Conservation (phyloP, 1,140 invertebrate species). For the Diabrotica virgifera region DNA sequence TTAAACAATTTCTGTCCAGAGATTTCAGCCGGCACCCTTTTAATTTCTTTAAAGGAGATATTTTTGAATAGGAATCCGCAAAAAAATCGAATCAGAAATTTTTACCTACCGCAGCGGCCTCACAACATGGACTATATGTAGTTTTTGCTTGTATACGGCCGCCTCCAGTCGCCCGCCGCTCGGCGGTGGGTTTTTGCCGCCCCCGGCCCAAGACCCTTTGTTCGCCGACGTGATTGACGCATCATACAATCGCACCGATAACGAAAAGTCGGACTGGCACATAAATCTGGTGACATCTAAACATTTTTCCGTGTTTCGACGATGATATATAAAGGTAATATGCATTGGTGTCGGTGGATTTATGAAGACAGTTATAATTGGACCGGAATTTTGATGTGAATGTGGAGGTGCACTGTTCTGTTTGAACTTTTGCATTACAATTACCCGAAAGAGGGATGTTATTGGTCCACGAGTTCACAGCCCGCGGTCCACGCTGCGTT, state of each 20-base stretch:
- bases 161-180: too few species aligned
- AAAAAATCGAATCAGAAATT: too few species aligned
- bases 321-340: slow-evolving; percentile 16
- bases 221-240: slow-evolving; percentile 10
- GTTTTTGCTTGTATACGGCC: too few species aligned
- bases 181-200: not conserved
- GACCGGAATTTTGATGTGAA: not conserved
- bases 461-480: too few species aligned
- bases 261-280: slow-evolving; percentile 13
- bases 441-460: not conserved
- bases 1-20: too few species aligned
- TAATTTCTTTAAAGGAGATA: too few species aligned
- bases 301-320: slow-evolving; percentile 14
- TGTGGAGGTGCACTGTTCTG: too few species aligned
- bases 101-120: too few species aligned
- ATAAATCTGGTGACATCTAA: slow-evolving; percentile 15
- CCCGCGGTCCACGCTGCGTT: too few species aligned
- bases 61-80: too few species aligned
- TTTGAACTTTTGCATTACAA: not conserved
- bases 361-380: slow-evolving; percentile 6
- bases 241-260: slow-evolving; percentile 10
- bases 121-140: too few species aligned
- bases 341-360: slow-evolving; percentile 9
- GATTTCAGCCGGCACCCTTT: too few species aligned
- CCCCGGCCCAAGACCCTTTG: slow-evolving; percentile 8